Evolutionary conservation across 2,888 invertebrate species (phyloP), one percentile per base, ranked within the genome.

Genomic region (Beris morrisii): DNA sequence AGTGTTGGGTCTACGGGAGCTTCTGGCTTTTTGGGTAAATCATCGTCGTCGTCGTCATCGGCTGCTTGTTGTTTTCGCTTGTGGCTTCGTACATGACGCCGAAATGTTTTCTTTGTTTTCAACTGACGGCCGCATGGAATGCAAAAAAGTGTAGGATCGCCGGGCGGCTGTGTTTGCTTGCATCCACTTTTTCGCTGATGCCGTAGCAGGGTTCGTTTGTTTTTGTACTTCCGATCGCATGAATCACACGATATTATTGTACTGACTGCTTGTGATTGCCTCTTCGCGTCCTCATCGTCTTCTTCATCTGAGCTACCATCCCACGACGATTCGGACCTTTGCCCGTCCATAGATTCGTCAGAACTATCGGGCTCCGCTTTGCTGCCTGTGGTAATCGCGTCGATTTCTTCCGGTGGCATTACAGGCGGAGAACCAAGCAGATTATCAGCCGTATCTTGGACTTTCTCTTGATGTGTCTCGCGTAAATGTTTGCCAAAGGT

Each of bases 221-320:
- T 61, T 28, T 50, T 61, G 22, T 50, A 61, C 22, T 31, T 61
- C 4, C 38, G 4, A 38, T 61, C 32, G n/a, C 50, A 61, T 38
- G 15, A 22, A 7, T 52, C 61, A 15, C 61, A 61, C 9, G 50
- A 38, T 22, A 61, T 9, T 32, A 4, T 7, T 1, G 9, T 11
- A 15, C 11, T 12, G n/a, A 7, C 32, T 11, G 5, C 50, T 31
- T 61, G 38, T 38, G 38, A 1, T 61, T 50, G 11, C 4, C 22
- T 15, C 7, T 38, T 52, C 50, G 6, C 12, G 11, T 22, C 46
- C 12, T 38, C 61, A 5, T 61, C 61, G 31, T 31, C n/a, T 13
- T 61, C 61, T 28, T 38, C 50, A 9, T 61, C 52, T 15, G 38
- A 50, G 50, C 30, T 11, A 31, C 11, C 32, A 61, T 12, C 61